Conservation (phyloP, 2,888 invertebrate genomes). For the Acleris holmiana region DNA sequence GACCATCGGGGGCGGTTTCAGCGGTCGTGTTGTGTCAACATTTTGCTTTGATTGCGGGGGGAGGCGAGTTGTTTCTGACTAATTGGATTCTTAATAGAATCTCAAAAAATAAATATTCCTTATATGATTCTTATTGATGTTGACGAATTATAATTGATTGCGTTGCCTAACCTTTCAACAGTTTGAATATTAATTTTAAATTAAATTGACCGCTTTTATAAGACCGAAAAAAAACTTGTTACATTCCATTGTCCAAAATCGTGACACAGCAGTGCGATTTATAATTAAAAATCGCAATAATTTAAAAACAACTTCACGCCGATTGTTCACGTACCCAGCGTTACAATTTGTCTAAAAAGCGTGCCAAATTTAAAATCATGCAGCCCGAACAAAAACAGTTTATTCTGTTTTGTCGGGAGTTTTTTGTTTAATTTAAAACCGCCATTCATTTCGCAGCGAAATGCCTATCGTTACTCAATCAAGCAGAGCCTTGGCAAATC, state of each 20-base stretch:
- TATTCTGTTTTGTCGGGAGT: slow-evolving; percentile 7
- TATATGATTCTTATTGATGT: not conserved
- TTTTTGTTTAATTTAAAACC: slow-evolving; percentile 11
- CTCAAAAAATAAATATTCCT: not conserved
- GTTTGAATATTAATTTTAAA: not conserved
- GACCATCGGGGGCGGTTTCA: slow-evolving; percentile 49
- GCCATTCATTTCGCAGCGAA: slow-evolving; percentile 15
- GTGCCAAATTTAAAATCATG: slow-evolving; percentile 14
- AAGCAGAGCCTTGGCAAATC: slow-evolving; percentile 20
- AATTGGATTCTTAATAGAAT: slow-evolving; percentile 33
- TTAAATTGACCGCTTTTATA: not conserved
- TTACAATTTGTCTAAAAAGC: slow-evolving; percentile 19
- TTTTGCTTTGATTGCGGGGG: slow-evolving; percentile 37
- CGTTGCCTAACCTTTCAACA: not conserved
- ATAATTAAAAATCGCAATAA: not conserved
- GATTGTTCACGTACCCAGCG: slow-evolving; percentile 2
- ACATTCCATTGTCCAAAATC: too few relatives aligned
- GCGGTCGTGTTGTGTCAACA: slow-evolving; percentile 49
- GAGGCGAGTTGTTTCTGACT: slow-evolving; percentile 17
- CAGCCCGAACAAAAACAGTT: slow-evolving; percentile 6
- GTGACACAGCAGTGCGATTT: too few relatives aligned
- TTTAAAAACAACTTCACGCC: slow-evolving; percentile 8
- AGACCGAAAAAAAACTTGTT: not conserved
- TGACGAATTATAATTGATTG: not conserved
- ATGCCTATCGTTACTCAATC: slow-evolving; percentile 14